phyloP scores from a whole-genome alignment of 2,888 invertebrate species.

The Tenthredo livida region DNA sequence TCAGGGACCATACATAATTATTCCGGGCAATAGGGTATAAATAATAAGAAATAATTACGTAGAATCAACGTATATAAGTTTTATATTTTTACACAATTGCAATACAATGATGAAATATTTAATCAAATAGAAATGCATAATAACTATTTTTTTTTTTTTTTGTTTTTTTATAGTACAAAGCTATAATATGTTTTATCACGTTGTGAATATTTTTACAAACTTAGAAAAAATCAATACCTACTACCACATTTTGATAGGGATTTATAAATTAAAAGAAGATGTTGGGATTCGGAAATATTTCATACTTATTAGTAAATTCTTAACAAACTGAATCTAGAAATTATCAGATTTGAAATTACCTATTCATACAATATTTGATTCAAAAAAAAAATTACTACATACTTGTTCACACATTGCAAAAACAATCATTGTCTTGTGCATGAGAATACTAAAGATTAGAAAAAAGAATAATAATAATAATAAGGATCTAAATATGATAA shows the following conservation, averaged over 20 bases:
- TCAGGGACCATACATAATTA: neutral
- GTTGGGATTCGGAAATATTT: neutral
- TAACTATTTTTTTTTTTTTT: neutral
- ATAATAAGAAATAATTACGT: neutral
- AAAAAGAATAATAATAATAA: neutral
- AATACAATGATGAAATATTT: constrained; percentile 33
- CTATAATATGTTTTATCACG: constrained; percentile 13
- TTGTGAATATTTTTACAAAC: constrained; percentile 6
- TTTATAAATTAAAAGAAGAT: neutral
- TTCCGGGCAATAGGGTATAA: constrained; percentile 4
- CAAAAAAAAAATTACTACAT: neutral
- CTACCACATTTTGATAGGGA: neutral
- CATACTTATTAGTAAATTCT: neutral
- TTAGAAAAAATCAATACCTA: neutral
- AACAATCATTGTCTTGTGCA: neutral
- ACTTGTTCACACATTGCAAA: neutral
- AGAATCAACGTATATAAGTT: constrained; percentile 16
- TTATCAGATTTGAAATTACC: neutral
- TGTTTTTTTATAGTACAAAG: constrained; percentile 17
- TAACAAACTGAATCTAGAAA: neutral
- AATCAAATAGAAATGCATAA: constrained; percentile 19
- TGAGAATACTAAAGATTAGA: neutral
- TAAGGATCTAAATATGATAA: neutral
- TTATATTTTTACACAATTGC: constrained; percentile 42
- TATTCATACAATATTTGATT: neutral